These are phyloP conservation scores for Papilio machaon DNA, from an alignment of 1,140 invertebrate species.

Conservation along the genomic window DNA sequence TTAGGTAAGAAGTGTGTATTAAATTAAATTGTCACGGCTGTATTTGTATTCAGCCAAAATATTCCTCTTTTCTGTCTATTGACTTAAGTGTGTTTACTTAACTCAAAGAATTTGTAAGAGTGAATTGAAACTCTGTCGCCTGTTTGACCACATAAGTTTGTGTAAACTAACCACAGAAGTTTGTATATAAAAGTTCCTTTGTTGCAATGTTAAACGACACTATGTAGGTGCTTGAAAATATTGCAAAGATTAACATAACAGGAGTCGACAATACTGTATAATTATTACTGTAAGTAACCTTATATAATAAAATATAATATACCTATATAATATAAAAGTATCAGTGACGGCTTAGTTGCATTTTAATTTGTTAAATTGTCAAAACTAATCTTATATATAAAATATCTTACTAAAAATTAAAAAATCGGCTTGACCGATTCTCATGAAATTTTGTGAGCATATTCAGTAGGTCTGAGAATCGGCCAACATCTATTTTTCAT, in stretches of 20 bases:
- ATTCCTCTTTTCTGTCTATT: neutral
- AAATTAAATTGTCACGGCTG: neutral
- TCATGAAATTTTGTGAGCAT: too few relatives aligned
- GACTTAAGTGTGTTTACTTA: neutral
- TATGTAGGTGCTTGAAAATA: neutral
- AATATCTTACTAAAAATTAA: too few relatives aligned
- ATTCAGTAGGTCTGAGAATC: too few relatives aligned
- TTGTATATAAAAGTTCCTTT: neutral
- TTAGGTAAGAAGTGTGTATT: too few relatives aligned
- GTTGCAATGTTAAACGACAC: neutral
- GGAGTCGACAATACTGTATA: neutral
- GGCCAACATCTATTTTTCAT: too few relatives aligned
- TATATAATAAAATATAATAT: too few relatives aligned
- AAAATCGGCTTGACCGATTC: too few relatives aligned
- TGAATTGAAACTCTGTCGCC: too few relatives aligned
- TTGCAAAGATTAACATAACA: neutral
- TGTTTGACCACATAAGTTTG: neutral
- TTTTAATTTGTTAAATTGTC: conserved; percentile 9
- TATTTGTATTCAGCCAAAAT: neutral
- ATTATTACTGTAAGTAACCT: neutral
- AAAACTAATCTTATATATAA: too few relatives aligned
- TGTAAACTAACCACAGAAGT: neutral
- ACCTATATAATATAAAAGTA: too few relatives aligned
- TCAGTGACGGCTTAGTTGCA: neutral
- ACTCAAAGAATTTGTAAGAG: neutral